Base-by-base conservation (phyloP, 2,113 vertebrate genomes). In the Xenus cinereus region DNA sequence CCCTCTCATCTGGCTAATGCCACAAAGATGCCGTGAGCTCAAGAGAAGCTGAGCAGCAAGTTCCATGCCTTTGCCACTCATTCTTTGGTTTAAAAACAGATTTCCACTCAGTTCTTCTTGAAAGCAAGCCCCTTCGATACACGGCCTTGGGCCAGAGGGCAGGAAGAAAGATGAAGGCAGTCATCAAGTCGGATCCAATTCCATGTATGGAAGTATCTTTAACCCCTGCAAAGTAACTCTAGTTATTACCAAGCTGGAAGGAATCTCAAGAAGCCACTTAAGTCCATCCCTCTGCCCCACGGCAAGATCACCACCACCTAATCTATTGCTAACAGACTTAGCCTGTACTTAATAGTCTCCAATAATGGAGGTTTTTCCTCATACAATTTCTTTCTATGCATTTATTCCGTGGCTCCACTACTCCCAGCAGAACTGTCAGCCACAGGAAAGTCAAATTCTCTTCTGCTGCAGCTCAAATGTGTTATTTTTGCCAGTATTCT, bases 261-360 rank as follows among this genome's bases (percentile, higher is more conserved):
- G 91, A 93, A 93, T 85, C 71, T 79, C 71, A 90, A 56, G 85
- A 78, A 96, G 93, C 56, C 64, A 81, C 35, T 33, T 32, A n/a
- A n/a, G 51, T n/a, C 89, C 63, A 30, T 32, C 39, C 75, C 83
- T 90, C 15, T 57, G 87, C 89, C 84, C 60, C 67, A 57, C 7
- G 2, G 83, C 83, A 56, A 62, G 33, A 79, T 4, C 87, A 87
- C 84, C 41, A 26, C 81, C 62, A 66, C 18, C 41, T 39, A 63
- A 41, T 3, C 69, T 43, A 22, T n/a, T 63, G 50, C 74, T 30
- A 37, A 84, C 77, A 63, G 63, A 14, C 37, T 57, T 32, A 27
- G 46, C 33, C 74, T 72, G 39, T n/a, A 23, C 5, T 66, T n/a
- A 14, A 73, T 50, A 68, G 21, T 10, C 59, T 72, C 46, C 77